Conservation (phyloP, 2,888 invertebrate species). For the Lithosia quadra region DNA sequence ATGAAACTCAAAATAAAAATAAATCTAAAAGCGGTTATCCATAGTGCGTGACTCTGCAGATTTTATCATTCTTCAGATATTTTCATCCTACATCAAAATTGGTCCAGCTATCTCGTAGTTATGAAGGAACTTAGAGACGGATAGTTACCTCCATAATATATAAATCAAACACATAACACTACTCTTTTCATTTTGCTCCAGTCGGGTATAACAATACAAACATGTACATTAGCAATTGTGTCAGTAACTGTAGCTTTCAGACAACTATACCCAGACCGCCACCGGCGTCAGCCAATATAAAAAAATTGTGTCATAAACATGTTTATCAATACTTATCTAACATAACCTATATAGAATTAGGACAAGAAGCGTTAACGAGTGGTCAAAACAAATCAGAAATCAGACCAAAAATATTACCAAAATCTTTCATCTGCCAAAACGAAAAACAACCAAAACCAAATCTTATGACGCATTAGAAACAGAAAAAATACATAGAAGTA, state of each 20-base stretch:
- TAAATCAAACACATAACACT: too few species aligned
- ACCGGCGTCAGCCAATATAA: not conserved
- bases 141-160: too few species aligned
- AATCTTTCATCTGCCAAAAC: constrained; percentile 21
- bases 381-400: constrained; percentile 69
- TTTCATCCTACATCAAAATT: too few species aligned
- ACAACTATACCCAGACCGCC: not conserved
- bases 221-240: not conserved
- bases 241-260: not conserved
- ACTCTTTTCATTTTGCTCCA: too few species aligned
- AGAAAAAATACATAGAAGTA: constrained; percentile 26
- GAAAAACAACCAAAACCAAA: constrained; percentile 5
- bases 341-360: constrained; percentile 29
- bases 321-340: not conserved
- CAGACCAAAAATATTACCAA: constrained; percentile 19
- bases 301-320: not conserved
- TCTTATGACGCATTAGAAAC: constrained; percentile 15
- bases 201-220: not conserved
- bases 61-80: too few species aligned
- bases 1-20: too few species aligned
- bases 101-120: too few species aligned
- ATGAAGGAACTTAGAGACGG: too few species aligned
- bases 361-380: constrained; percentile 68
- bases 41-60: too few species aligned
- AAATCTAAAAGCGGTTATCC: too few species aligned